phyloP scores from a whole-genome alignment of 1,140 invertebrate species.

The Cephus cinctus region DNA sequence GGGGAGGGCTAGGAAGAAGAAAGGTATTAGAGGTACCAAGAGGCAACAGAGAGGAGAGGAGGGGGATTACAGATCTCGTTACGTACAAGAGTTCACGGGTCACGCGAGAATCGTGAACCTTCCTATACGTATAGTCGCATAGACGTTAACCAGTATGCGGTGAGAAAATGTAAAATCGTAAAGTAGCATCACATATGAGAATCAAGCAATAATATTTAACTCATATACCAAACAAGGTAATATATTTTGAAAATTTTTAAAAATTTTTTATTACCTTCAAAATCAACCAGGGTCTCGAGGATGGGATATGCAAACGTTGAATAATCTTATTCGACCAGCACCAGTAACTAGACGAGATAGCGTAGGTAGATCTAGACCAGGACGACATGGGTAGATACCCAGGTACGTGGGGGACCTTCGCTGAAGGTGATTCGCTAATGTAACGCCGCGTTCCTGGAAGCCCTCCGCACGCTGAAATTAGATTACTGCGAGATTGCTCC shows the following conservation, averaged over 20 bases:
- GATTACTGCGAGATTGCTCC: constrained; percentile 48
- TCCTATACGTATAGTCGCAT: too few species aligned
- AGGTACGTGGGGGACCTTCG: too few species aligned
- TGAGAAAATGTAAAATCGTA: too few species aligned
- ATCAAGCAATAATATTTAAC: too few species aligned
- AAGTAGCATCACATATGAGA: too few species aligned
- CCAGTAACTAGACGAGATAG: constrained; percentile 34
- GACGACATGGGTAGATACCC: too few species aligned
- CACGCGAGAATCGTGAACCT: constrained; percentile 41
- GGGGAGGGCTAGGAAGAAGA: constrained; percentile 6
- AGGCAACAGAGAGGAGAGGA: constrained; percentile 4
- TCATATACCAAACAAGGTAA: too few species aligned
- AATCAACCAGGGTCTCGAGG: too few species aligned
- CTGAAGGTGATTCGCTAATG: constrained; percentile 44
- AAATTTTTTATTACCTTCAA: too few species aligned
- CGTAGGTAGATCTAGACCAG: constrained; percentile 9
- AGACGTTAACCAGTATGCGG: too few species aligned
- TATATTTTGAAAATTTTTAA: too few species aligned
- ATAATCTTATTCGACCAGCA: constrained; percentile 40
- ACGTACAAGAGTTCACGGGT: constrained; percentile 45
- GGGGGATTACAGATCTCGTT: constrained; percentile 33
- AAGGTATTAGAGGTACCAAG: neutral
- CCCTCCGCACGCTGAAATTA: constrained; percentile 49
- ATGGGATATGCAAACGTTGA: too few species aligned
- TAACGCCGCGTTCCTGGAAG: constrained; percentile 46